These are phyloP conservation scores for Cantharis rustica DNA, from an alignment of 2,888 invertebrate genomes.

Conservation along the genomic window DNA sequence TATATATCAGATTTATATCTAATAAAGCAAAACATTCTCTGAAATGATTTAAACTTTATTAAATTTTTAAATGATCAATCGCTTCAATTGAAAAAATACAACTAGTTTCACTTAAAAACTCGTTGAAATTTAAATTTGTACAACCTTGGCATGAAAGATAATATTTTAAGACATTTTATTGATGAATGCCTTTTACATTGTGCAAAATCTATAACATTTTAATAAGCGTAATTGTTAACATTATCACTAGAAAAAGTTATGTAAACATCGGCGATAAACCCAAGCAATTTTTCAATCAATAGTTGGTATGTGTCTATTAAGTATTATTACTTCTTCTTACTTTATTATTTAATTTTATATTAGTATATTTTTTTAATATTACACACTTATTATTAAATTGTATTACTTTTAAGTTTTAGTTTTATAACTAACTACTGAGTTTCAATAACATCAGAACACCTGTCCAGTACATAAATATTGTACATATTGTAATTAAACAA, in stretches of 20 bases:
- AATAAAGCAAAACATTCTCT: not conserved
- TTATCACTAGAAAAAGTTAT: not conserved
- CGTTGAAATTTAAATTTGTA: not conserved
- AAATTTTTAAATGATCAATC: not conserved
- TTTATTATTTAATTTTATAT: too few species aligned
- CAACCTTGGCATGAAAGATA: not conserved
- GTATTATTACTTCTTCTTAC: too few species aligned
- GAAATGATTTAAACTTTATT: not conserved
- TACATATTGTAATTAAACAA: too few species aligned
- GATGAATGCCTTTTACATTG: not conserved
- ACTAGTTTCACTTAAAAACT: not conserved
- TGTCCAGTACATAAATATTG: too few species aligned
- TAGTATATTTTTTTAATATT: too few species aligned
- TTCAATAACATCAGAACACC: too few species aligned
- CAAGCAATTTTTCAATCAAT: not conserved
- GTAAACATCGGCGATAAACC: not conserved
- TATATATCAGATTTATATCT: not conserved
- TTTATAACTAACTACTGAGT: too few species aligned
- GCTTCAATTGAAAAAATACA: not conserved
- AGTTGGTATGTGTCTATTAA: not conserved
- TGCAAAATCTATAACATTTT: not conserved
- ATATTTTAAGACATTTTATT: not conserved
- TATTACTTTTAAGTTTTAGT: too few species aligned
- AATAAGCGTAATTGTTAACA: not conserved
- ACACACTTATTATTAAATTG: too few species aligned